Evolutionary conservation across 53 echinoderm and acorn worm species (phyloP), one percentile per base, ranked within the genome.

Genomic region (Astropecten irregularis): DNA sequence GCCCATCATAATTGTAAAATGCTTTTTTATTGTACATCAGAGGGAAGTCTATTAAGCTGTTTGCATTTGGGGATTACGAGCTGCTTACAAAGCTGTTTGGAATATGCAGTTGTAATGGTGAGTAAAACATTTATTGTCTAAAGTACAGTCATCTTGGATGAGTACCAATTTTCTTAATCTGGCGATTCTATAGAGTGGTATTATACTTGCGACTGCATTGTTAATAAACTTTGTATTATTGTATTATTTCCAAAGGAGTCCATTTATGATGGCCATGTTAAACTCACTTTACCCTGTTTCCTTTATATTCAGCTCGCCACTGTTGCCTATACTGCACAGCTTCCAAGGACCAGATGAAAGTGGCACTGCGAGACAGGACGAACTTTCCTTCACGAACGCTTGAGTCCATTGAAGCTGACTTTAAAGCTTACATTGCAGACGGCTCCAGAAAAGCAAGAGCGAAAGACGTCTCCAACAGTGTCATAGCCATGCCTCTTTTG

Each of bases 251-350:
- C n/a, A n/a, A n/a, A n/a, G n/a, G n/a, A n/a, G n/a, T n/a, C n/a
- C n/a, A n/a, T n/a, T n/a, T n/a, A 29, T 16, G 57, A 13, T 1
- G 57, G 19, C 11, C 23, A 0, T 2, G 26, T 27, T 59, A 22
- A n/a, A n/a, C n/a, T n/a, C n/a, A n/a, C n/a, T n/a, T n/a, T n/a
- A n/a, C n/a, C n/a, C n/a, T n/a, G 22, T 23, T 50, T 27, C 33
- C 42, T 42, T 16, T 47, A 23, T 74, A 32, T 64, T 9, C 54
- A 84, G 84, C 84, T 15, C 84, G 84, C 13, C 69, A 69, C 70
- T 84, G 84, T 44, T 84, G 84, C 60, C 40, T 84, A 8, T 84
- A 84, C 42, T 84, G 84, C 59, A 55, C 51, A 2, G 70, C 60
- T 10, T 53, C 70, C 19, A 69, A 68, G 46, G 69, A 42, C 22